Conservation (phyloP, 2,888 invertebrate genomes). For the Idaea straminata region DNA sequence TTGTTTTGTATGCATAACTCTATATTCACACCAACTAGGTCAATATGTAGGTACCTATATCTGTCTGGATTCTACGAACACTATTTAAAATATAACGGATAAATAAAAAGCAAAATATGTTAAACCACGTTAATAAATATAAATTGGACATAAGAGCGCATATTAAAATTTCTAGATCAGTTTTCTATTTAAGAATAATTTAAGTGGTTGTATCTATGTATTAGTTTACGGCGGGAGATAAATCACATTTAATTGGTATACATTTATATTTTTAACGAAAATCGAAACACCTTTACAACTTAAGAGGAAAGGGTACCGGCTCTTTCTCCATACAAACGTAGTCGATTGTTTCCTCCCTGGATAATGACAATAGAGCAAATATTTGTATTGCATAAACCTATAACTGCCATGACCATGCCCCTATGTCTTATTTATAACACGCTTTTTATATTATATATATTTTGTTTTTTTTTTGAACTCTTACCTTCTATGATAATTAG, state of each 20-base stretch:
- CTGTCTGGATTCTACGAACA: not conserved
- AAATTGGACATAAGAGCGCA: not conserved
- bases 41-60: constrained; percentile 44
- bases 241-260: not conserved
- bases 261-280: not conserved
- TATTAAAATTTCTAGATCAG: constrained; percentile 9
- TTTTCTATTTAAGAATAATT: constrained; percentile 6
- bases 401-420: too few species aligned
- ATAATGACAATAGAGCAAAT: too few species aligned
- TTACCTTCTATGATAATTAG: too few species aligned
- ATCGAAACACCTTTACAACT: not conserved
- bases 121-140: not conserved
- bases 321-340: too few species aligned
- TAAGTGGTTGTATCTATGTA: constrained; percentile 7
- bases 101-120: not conserved
- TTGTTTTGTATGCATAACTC: constrained; percentile 36
- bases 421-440: too few species aligned
- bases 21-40: not conserved
- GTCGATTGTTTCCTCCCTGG: too few species aligned
- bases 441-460: too few species aligned
- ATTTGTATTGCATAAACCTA: too few species aligned
- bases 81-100: not conserved
- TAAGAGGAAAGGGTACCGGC: too few species aligned
- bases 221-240: constrained; percentile 24
- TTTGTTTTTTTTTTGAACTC: too few species aligned